Conservation (phyloP, 2,113 vertebrate genomes). For the Nycticorax nycticorax region DNA sequence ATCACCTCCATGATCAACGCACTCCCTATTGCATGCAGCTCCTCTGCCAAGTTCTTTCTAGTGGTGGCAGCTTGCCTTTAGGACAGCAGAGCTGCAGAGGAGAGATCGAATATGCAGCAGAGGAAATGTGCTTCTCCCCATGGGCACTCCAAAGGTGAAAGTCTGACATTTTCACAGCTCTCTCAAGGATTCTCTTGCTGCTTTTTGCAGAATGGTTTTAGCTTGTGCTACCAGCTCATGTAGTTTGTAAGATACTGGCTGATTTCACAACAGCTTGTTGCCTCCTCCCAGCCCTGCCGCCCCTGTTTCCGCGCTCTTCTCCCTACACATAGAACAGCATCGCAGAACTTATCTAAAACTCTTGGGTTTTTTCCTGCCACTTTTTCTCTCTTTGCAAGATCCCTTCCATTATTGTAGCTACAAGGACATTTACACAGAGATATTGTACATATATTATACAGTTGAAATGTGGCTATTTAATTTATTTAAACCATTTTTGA, state of each 20-base stretch:
- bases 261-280: neutral
- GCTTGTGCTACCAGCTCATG: rapidly evolving
- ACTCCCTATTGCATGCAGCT: neutral
- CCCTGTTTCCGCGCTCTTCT: neutral
- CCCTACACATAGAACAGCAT: rapidly evolving
- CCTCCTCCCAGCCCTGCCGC: neutral
- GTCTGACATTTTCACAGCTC: neutral
- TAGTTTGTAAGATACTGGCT: neutral
- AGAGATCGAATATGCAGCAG: rapidly evolving
- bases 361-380: rapidly evolving
- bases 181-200: neutral
- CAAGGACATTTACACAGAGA: neutral
- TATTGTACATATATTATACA: neutral
- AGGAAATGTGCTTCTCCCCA: neutral
- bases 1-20: neutral
- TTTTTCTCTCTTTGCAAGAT: neutral
- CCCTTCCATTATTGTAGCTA: neutral
- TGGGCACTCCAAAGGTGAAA: neutral
- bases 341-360: neutral
- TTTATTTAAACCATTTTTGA: neutral
- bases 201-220: neutral
- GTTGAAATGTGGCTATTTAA: neutral
- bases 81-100: neutral
- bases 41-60: neutral
- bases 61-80: neutral